phyloP scores from a whole-genome alignment of 2,113 vertebrate species.

The Labrus mixtus region DNA sequence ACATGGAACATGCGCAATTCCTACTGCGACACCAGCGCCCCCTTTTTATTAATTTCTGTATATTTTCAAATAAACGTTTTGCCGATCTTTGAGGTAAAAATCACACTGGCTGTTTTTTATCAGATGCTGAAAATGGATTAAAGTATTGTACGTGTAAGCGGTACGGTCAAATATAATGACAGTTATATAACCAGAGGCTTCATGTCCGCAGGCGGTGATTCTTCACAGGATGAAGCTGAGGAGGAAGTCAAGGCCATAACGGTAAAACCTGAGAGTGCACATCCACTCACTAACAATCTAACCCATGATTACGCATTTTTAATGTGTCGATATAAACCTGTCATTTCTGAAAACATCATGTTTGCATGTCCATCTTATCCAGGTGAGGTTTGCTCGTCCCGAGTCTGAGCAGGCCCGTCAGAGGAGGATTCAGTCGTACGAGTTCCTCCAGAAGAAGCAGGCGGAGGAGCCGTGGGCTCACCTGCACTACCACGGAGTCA shows the following conservation, averaged over 20 bases:
- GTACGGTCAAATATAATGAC: too few species aligned
- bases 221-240: constrained; percentile 97
- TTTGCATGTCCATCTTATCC: neutral
- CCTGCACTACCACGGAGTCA: constrained; percentile 89
- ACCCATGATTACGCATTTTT: neutral
- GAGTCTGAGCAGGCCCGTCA: constrained; percentile 96
- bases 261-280: constrained; percentile 72
- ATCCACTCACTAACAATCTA: too few species aligned
- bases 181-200: too few species aligned
- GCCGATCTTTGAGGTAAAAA: too few species aligned
- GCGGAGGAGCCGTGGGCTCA: constrained; percentile 97
- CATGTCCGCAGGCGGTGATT: constrained; percentile 90
- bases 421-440: constrained; percentile 94
- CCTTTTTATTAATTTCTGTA: too few species aligned
- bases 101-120: too few species aligned
- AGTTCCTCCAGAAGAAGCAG: constrained; percentile 97
- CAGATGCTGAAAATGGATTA: neutral
- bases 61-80: too few species aligned
- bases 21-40: too few species aligned
- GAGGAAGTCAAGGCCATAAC: constrained; percentile 97
- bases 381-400: constrained; percentile 96
- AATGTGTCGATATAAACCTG: neutral
- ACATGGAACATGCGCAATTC: too few species aligned
- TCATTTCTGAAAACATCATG: neutral
- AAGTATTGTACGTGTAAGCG: too few species aligned